These are phyloP conservation scores for Tricholauxania praeusta DNA, from an alignment of 2,888 invertebrate genomes.

Conservation along the genomic window DNA sequence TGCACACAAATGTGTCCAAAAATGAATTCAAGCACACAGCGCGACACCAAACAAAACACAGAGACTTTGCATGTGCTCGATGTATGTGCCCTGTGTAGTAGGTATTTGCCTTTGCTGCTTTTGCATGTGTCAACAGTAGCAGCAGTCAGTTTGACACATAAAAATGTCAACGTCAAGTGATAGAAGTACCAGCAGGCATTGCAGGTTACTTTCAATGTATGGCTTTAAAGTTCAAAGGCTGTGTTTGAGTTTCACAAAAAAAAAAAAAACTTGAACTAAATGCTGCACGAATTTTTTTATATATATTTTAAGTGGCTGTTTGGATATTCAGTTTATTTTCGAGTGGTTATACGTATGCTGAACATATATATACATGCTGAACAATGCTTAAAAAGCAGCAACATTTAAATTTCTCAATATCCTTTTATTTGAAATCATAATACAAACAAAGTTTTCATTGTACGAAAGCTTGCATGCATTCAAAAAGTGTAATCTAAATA, in stretches of 20 bases:
- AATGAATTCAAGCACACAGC: constrained; percentile 6
- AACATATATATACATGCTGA: no score
- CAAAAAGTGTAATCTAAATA: no score
- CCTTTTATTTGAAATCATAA: no score
- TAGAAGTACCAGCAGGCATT: constrained; percentile 5
- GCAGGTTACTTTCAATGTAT: neutral
- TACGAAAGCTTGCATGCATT: no score
- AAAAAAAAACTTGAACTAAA: no score
- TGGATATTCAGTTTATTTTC: neutral
- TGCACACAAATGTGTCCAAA: constrained; percentile 25
- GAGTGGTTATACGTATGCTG: no score
- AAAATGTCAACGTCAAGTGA: constrained; percentile 26
- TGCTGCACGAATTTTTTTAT: no score
- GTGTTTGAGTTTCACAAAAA: no score
- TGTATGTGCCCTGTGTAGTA: constrained; percentile 3
- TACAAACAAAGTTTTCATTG: no score
- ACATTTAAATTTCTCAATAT: no score
- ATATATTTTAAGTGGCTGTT: neutral
- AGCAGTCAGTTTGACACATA: constrained; percentile 16
- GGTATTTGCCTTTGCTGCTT: neutral
- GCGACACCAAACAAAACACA: constrained; percentile 6
- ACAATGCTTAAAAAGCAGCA: no score
- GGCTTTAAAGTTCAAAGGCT: neutral
- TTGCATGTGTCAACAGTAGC: neutral
- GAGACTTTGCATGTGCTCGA: neutral